phyloP scores from a whole-genome alignment of 92 coral and sea anemone species.

The Umimayanthus kanabou region DNA sequence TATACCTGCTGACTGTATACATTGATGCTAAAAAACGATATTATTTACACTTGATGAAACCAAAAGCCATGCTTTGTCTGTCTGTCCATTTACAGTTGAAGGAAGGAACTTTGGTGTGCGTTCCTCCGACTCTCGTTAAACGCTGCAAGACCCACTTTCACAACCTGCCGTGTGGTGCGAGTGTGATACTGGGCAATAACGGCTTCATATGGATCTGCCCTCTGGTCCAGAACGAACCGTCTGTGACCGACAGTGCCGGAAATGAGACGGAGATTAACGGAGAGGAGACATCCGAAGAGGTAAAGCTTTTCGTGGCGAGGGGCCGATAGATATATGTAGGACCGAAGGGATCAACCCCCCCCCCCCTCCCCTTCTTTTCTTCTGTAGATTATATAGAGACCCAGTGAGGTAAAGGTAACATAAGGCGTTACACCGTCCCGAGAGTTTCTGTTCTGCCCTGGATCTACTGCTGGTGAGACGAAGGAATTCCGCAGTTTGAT shows the following conservation, averaged over 20 bases:
- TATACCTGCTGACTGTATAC: no score
- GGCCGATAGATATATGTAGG: background rate
- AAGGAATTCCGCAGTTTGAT: no score
- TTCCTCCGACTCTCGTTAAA: constrained; percentile 90
- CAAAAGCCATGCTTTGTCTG: no score
- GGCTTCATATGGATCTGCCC: constrained; percentile 95
- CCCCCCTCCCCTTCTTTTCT: no score
- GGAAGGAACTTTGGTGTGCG: constrained; percentile 85
- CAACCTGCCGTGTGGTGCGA: constrained; percentile 93
- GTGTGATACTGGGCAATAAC: constrained; percentile 95
- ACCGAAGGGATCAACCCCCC: background rate
- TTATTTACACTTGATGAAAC: no score
- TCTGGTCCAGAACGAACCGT: constrained; percentile 60
- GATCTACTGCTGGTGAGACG: no score
- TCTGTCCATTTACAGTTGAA: constrained; percentile 63
- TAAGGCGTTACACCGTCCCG: no score
- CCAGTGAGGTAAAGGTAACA: no score
- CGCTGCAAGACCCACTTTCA: constrained; percentile 98
- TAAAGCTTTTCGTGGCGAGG: background rate
- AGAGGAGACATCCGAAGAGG: constrained; percentile 40
- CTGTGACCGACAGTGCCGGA: constrained; percentile 50
- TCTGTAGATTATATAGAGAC: background rate
- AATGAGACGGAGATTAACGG: constrained; percentile 21
- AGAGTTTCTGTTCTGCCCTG: no score
- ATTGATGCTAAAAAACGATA: no score